Conservation (phyloP, 1,140 invertebrate genomes). For the Orius insidiosus region DNA sequence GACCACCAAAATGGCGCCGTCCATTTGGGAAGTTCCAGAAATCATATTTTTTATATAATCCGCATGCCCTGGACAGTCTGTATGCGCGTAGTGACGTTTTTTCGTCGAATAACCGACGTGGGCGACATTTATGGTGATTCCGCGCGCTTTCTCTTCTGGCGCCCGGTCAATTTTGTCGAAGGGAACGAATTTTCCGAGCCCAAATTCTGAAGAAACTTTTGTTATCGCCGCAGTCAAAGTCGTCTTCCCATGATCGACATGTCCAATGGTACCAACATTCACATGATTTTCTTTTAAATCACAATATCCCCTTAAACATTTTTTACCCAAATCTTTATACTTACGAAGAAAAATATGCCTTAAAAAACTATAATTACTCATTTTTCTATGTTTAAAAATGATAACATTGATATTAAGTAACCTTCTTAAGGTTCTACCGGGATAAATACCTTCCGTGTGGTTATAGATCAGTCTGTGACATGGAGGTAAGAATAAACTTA, state of each 20-base stretch:
- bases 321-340: too few species aligned
- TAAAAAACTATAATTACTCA: too few species aligned
- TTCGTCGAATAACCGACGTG: slow-evolving; percentile 80
- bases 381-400: too few species aligned
- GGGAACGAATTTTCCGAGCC: slow-evolving; percentile 50
- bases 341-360: too few species aligned
- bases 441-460: too few species aligned
- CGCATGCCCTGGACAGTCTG: slow-evolving; percentile 85
- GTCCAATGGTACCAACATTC: slow-evolving; percentile 96
- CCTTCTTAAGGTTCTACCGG: too few species aligned
- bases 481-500: too few species aligned
- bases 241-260: slow-evolving; percentile 98
- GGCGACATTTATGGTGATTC: slow-evolving; percentile 93
- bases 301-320: too few species aligned
- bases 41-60: slow-evolving; percentile 59
- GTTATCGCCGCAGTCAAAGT: slow-evolving; percentile 95
- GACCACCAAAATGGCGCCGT: slow-evolving; percentile 84
- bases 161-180: slow-evolving; percentile 92
- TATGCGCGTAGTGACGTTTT: slow-evolving; percentile 80
- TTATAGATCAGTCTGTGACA: too few species aligned
- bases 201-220: slow-evolving; percentile 55
- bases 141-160: slow-evolving; percentile 83
- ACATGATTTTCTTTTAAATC: too few species aligned
- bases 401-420: too few species aligned
- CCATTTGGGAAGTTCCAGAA: slow-evolving; percentile 74